phyloP scores from a whole-genome alignment of 2,113 vertebrate species.

The Sterrhoptilus dennistouni region DNA sequence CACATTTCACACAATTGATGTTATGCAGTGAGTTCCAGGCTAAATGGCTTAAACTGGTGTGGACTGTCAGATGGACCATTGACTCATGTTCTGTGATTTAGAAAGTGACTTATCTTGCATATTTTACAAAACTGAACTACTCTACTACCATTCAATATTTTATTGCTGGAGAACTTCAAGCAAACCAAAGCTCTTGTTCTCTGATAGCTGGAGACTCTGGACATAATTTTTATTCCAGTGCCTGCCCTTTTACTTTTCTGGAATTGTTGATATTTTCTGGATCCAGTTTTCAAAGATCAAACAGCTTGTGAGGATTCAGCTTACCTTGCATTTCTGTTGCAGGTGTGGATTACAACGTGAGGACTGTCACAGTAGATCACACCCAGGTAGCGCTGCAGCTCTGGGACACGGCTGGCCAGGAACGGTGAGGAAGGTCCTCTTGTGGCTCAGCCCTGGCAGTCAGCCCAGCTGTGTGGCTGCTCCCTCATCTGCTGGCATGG shows the following conservation, averaged over 20 bases:
- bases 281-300: not conserved
- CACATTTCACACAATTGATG: not conserved
- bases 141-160: not conserved
- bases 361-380: constrained; percentile 82
- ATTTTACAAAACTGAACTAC: not conserved
- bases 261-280: not conserved
- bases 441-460: not conserved
- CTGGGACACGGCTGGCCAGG: constrained; percentile 94
- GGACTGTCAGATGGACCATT: not conserved
- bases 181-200: not conserved
- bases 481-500: not conserved
- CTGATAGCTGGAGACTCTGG: not conserved
- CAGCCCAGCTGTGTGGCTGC: not conserved
- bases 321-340: not conserved
- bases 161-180: not conserved
- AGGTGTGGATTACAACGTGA: constrained; percentile 93
- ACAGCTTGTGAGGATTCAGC: not conserved
- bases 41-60: not conserved
- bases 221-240: not conserved
- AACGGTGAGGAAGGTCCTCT: constrained; percentile 75
- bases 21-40: not conserved
- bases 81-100: not conserved
- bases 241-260: not conserved
- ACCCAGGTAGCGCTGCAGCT: constrained; percentile 85
- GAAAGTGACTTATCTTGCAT: not conserved